A percentile compares a stretch with the other conserved stretches of the same genome.
Evolutionary conservation across 2,797 vertebrate species (phyloP).

Genomic region (Cephalopachus bancanus): DNA sequence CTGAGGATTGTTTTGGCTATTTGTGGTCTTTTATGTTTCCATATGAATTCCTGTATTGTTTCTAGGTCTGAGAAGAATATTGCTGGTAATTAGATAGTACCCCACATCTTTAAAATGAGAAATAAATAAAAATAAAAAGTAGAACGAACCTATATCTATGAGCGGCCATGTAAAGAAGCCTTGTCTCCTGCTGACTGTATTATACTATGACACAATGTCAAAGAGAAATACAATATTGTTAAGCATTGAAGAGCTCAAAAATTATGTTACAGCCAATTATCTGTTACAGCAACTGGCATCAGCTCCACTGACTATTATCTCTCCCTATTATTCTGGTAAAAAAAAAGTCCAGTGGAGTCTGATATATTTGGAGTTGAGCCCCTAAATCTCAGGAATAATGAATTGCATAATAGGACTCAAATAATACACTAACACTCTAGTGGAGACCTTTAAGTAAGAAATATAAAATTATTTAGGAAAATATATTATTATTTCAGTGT

Average conservation of each 20-base stretch:
- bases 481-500: neutral
- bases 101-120: neutral
- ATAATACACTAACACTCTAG: neutral
- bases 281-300: neutral
- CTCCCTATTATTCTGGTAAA: neutral
- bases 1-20: too few species aligned
- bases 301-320: neutral
- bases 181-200: neutral
- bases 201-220: neutral
- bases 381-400: neutral
- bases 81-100: too few species aligned
- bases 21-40: too few species aligned
- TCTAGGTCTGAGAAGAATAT: too few species aligned
- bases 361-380: neutral
- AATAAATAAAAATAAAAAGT: constrained; percentile 55
- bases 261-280: neutral
- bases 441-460: neutral
- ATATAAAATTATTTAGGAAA: neutral
- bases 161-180: neutral
- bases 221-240: constrained; percentile 22
- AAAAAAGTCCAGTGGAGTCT: neutral
- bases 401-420: neutral
- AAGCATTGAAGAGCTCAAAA: constrained; percentile 47
- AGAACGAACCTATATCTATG: neutral
- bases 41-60: too few species aligned